Evolutionary conservation across 2,888 invertebrate species (phyloP).

Genomic region (Holacanthella duospinosa): DNA sequence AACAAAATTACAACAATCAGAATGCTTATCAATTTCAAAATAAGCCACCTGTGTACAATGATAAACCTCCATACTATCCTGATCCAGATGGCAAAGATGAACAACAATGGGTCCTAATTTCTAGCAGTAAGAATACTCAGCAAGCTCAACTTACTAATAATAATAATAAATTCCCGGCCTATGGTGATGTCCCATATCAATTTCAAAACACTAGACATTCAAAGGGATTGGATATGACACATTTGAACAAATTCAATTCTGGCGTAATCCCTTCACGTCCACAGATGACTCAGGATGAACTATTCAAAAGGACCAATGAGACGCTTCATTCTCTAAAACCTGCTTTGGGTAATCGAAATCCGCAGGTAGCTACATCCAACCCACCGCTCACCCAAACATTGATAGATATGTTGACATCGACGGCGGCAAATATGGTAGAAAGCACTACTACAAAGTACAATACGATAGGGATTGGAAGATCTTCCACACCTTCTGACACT

Average conservation of each 20-base stretch:
- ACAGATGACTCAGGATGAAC: conserved; percentile 22
- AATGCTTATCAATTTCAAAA: neutral
- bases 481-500: neutral
- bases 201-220: conserved; percentile 2
- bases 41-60: neutral
- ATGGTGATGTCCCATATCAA: conserved; percentile 3
- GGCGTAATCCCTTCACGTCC: neutral
- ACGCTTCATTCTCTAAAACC: conserved; percentile 31
- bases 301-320: conserved; percentile 27
- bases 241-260: neutral
- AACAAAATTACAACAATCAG: neutral
- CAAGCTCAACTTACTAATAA: neutral
- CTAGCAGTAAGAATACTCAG: conserved; percentile 15
- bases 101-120: conserved; percentile 34
- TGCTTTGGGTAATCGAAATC: conserved; percentile 19
- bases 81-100: conserved; percentile 25
- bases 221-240: neutral
- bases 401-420: neutral
- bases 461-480: neutral
- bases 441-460: conserved; percentile 4
- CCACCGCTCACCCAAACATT: neutral
- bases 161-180: neutral
- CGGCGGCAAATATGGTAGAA: neutral
- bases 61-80: conserved; percentile 20
- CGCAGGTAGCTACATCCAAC: neutral